Percentiles rank a stretch among this genome's conserved stretches.
phyloP scores from a whole-genome alignment of 2,888 invertebrate genomes.

The Cistogaster globosa region DNA sequence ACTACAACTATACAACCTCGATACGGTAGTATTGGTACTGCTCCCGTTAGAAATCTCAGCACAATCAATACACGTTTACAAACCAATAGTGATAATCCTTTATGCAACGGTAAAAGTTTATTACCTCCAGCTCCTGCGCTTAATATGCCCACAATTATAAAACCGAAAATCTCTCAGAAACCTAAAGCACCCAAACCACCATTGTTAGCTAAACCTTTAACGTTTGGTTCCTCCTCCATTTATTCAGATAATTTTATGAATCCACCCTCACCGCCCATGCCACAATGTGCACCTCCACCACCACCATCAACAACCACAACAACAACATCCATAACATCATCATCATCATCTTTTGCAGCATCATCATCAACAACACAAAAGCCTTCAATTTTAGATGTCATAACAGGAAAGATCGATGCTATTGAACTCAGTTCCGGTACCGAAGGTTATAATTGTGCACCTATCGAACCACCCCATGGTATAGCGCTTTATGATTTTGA shows the following conservation, averaged over 20 bases:
- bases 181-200: constrained; percentile 81
- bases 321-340: constrained; percentile 83
- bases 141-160: constrained; percentile 89
- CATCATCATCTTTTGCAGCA: constrained; percentile 75
- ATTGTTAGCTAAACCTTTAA: constrained; percentile 59
- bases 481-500: constrained; percentile 91
- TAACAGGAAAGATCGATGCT: constrained; percentile 80
- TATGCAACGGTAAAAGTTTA: constrained; percentile 84
- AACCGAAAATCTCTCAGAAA: constrained; percentile 83
- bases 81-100: constrained; percentile 85
- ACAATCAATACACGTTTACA: constrained; percentile 74
- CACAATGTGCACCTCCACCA: constrained; percentile 90
- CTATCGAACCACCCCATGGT: constrained; percentile 85
- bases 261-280: constrained; percentile 90
- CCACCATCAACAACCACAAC: constrained; percentile 86
- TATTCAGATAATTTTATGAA: constrained; percentile 73
- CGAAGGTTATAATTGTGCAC: constrained; percentile 33
- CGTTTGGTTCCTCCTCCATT: constrained; percentile 74
- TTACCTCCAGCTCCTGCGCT: constrained; percentile 83
- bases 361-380: constrained; percentile 84
- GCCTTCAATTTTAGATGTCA: constrained; percentile 82
- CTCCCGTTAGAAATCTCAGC: constrained; percentile 79
- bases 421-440: constrained; percentile 73
- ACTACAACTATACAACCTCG: constrained; percentile 70
- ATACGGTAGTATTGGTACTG: constrained; percentile 79